phyloP scores from a whole-genome alignment of 23 tunicate species.

The Styela clava region DNA sequence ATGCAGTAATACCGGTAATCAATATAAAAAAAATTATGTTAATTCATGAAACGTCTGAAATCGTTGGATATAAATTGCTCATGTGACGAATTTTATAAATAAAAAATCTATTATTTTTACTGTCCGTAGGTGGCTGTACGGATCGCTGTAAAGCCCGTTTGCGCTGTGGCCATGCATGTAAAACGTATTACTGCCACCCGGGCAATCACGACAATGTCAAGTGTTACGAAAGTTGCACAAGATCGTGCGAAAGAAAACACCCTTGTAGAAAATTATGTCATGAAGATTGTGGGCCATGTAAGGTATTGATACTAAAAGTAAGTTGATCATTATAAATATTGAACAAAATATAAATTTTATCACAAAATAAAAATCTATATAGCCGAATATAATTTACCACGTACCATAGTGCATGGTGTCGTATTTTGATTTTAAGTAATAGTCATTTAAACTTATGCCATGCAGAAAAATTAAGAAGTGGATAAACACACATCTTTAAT shows the following conservation, averaged over 20 bases:
- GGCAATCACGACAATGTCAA: constrained; percentile 9
- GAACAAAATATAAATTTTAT: not conserved
- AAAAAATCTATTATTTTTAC: not conserved
- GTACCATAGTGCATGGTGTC: constrained; percentile 25
- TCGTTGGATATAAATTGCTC: not conserved
- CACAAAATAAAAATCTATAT: not conserved
- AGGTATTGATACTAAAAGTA: not conserved
- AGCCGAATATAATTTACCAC: constrained; percentile 20
- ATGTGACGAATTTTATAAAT: not conserved
- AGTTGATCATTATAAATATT: no score
- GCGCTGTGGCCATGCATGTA: constrained; percentile 45
- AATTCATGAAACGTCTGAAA: not conserved
- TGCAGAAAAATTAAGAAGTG: no score
- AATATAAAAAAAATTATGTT: no score
- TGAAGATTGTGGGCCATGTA: constrained; percentile 5
- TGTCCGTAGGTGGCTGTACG: constrained; percentile 36
- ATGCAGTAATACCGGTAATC: not conserved
- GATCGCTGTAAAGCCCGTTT: constrained; percentile 4
- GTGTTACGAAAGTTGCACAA: constrained; percentile 28
- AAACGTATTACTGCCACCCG: constrained; percentile 35
- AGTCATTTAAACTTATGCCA: no score
- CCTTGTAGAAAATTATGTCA: constrained; percentile 2
- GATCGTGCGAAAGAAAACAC: constrained; percentile 4
- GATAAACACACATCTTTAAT: no score
- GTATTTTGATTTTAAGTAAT: no score